Evolutionary conservation across 2,888 invertebrate species (phyloP).

Genomic region (Eustalomyia histrio): DNA sequence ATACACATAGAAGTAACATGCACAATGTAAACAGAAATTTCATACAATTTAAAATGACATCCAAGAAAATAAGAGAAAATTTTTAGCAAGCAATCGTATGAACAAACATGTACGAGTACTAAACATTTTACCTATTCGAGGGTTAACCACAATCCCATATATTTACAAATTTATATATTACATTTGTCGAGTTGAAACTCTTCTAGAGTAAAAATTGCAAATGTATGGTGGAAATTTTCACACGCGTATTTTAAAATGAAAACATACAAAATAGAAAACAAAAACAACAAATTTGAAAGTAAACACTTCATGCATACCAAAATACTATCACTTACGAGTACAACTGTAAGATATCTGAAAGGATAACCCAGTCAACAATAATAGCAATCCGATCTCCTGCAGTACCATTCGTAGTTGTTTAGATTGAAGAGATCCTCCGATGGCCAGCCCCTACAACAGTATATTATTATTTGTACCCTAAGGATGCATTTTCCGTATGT

Average conservation of each 20-base stretch:
- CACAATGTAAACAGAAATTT: conserved; percentile 21
- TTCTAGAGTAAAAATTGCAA: conserved; percentile 56
- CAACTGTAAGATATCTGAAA: conserved; percentile 17
- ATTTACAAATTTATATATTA: conserved; percentile 63
- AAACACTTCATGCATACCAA: conserved; percentile 68
- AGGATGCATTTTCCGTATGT: too few species aligned
- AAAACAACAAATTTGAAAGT: conserved; percentile 64
- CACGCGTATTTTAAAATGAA: conserved; percentile 61
- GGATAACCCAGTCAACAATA: conserved; percentile 24
- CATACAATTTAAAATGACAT: conserved; percentile 59
- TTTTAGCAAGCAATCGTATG: conserved; percentile 11
- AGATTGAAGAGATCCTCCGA: too few species aligned
- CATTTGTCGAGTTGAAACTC: conserved; percentile 61
- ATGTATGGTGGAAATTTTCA: conserved; percentile 58
- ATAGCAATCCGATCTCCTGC: too few species aligned
- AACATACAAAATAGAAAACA: conserved; percentile 23
- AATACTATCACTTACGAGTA: conserved; percentile 32
- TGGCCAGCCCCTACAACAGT: too few species aligned
- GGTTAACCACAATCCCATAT: conserved; percentile 64
- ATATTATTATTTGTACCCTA: too few species aligned
- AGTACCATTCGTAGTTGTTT: too few species aligned
- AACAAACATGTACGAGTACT: conserved; percentile 18
- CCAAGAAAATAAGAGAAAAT: conserved; percentile 35
- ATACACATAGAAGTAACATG: not conserved
- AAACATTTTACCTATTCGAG: conserved; percentile 59